Percentiles rank a stretch among this genome's conserved stretches.
Evolutionary conservation across 2,797 vertebrate genomes (phyloP).

Genomic region (Oryzias sinensis): DNA sequence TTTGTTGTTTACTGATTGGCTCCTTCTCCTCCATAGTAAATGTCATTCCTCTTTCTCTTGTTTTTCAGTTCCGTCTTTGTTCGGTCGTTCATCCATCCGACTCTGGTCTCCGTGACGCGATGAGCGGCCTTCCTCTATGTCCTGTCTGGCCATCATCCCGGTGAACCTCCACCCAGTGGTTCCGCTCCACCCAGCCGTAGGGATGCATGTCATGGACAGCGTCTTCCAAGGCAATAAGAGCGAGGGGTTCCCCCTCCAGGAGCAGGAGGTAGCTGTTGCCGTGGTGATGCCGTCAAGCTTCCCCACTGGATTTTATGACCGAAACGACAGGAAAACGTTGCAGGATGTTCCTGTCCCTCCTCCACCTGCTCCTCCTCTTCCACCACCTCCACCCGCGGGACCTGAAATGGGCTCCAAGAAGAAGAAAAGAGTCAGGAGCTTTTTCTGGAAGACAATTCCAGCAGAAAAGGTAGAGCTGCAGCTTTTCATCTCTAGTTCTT

Average conservation of each 20-base stretch:
- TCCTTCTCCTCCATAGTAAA: no score
- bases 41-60: neutral
- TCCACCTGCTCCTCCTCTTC: conserved; percentile 40
- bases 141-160: conserved; percentile 3
- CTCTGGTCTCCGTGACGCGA: conserved; percentile 4
- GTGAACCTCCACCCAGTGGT: conserved; percentile 6
- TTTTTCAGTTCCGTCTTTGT: neutral
- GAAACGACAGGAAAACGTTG: neutral
- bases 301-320: conserved; percentile 21
- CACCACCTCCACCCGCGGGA: conserved; percentile 47
- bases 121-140: conserved; percentile 12
- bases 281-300: conserved; percentile 67
- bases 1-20: no score
- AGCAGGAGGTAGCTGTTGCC: conserved; percentile 39
- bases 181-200: conserved; percentile 27
- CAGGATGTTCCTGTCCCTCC: conserved; percentile 4
- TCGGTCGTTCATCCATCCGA: conserved; percentile 1
- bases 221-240: conserved; percentile 82
- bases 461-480: conserved; percentile 83
- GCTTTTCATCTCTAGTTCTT: fast-evolving
- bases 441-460: conserved; percentile 94
- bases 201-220: conserved; percentile 92
- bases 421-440: conserved; percentile 86
- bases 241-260: conserved; percentile 67
- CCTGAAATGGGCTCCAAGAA: conserved; percentile 62